phyloP scores from a whole-genome alignment of 1,140 invertebrate species.

The Lordiphosa clarofinis region DNA sequence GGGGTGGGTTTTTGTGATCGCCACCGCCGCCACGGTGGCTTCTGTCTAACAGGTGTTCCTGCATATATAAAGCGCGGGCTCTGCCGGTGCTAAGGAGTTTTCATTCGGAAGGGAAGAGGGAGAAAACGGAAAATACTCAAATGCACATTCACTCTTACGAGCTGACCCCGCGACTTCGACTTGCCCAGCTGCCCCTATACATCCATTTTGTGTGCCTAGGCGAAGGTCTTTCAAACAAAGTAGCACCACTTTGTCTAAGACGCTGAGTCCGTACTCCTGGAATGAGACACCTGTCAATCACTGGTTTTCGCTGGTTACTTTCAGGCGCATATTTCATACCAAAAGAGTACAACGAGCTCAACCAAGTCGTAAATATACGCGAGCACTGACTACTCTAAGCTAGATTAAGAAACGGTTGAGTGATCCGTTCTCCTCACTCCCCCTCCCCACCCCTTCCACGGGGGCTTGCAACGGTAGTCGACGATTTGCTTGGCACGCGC shows the following conservation, averaged over 20 bases:
- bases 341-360: slow-evolving; percentile 1
- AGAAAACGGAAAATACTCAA: slow-evolving; percentile 25
- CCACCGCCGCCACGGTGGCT: slow-evolving; percentile 28
- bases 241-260: too few relatives aligned
- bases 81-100: slow-evolving; percentile 27
- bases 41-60: slow-evolving; percentile 55
- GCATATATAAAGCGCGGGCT: slow-evolving; percentile 33
- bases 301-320: not conserved
- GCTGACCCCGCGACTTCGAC: slow-evolving; percentile 1
- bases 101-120: slow-evolving; percentile 19
- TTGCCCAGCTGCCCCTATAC: slow-evolving; percentile 2
- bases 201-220: not conserved
- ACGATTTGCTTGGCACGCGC: slow-evolving; percentile 56
- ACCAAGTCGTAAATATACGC: slow-evolving; percentile 7
- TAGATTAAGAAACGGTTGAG: slow-evolving; percentile 44
- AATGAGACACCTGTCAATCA: slow-evolving; percentile 8
- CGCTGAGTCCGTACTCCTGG: too few relatives aligned
- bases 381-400: slow-evolving; percentile 5
- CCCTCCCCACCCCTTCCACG: not conserved
- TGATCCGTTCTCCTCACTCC: slow-evolving; percentile 27
- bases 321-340: not conserved
- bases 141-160: slow-evolving; percentile 2
- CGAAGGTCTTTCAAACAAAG: too few relatives aligned
- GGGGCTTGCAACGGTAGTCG: slow-evolving; percentile 44
- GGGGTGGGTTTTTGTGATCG: slow-evolving; percentile 48